Evolutionary conservation across 2,797 vertebrate species (phyloP).

Genomic region (Vultur gryphus): DNA sequence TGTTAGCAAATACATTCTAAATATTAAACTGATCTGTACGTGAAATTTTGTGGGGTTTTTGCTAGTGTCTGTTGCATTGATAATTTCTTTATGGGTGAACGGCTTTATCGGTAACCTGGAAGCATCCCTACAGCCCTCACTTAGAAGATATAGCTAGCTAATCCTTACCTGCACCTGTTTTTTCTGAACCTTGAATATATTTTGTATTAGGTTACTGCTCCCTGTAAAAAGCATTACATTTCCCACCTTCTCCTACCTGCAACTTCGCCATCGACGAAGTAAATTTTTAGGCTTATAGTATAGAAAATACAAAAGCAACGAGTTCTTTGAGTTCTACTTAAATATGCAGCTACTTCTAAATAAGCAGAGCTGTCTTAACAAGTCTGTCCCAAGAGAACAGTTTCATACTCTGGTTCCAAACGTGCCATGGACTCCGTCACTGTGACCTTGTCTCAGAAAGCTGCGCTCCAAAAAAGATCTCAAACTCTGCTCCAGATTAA

Average conservation of each 20-base stretch:
- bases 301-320: background rate
- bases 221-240: background rate
- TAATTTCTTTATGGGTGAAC: background rate
- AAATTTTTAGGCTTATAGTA: background rate
- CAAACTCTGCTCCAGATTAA: background rate
- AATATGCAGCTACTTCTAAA: background rate
- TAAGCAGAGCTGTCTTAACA: background rate
- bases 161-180: background rate
- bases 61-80: background rate
- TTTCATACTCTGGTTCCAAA: background rate
- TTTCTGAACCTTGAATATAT: background rate
- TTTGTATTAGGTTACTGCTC: background rate
- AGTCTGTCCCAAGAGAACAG: background rate
- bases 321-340: background rate
- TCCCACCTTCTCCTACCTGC: background rate
- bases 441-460: background rate
- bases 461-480: background rate
- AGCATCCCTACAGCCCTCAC: background rate
- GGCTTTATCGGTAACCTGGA: background rate
- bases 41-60: background rate
- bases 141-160: background rate
- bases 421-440: background rate
- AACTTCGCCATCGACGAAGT: background rate
- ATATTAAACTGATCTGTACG: background rate
- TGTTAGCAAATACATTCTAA: background rate